Percentiles rank a stretch among this genome's conserved stretches.
These are phyloP conservation scores for Polypterus bichir DNA, from an alignment of 2,113 vertebrate species.

Conservation along the genomic window DNA sequence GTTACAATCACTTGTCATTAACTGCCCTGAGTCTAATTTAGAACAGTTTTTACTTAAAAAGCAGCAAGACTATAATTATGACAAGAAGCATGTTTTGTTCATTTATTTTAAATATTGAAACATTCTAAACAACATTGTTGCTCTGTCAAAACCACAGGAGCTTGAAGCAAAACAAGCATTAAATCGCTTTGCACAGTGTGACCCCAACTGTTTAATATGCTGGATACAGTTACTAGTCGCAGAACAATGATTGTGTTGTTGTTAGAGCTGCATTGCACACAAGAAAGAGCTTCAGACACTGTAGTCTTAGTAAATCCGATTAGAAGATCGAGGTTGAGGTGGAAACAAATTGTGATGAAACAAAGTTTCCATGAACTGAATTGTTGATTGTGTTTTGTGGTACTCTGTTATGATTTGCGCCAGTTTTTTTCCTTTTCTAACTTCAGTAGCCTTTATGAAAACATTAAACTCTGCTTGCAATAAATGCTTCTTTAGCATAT, in stretches of 20 bases:
- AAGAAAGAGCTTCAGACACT: neutral
- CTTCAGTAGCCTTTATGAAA: too few relatives aligned
- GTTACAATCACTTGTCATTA: constrained; percentile 37
- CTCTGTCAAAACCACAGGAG: constrained; percentile 9
- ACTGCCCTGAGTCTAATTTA: constrained; percentile 37
- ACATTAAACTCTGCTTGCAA: too few relatives aligned
- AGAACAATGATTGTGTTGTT: neutral
- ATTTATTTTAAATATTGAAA: constrained; percentile 25
- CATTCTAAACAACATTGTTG: constrained; percentile 11
- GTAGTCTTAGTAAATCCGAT: constrained; percentile 2
- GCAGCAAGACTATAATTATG: constrained; percentile 49
- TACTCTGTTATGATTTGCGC: too few relatives aligned
- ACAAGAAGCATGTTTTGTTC: constrained; percentile 47
- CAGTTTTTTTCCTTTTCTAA: too few relatives aligned
- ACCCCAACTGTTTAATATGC: constrained; percentile 7
- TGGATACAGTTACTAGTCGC: constrained; percentile 2
- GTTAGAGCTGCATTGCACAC: neutral
- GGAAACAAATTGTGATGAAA: too few relatives aligned
- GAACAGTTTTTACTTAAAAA: constrained; percentile 47
- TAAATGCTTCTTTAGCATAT: too few relatives aligned
- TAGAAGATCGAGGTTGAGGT: constrained; percentile 4
- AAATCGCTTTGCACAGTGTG: constrained; percentile 2
- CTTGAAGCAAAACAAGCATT: constrained; percentile 13
- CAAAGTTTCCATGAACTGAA: too few relatives aligned
- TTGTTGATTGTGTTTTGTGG: too few relatives aligned